Conservation (phyloP, 2,113 vertebrate genomes). For the Diglossa brunneiventris region DNA sequence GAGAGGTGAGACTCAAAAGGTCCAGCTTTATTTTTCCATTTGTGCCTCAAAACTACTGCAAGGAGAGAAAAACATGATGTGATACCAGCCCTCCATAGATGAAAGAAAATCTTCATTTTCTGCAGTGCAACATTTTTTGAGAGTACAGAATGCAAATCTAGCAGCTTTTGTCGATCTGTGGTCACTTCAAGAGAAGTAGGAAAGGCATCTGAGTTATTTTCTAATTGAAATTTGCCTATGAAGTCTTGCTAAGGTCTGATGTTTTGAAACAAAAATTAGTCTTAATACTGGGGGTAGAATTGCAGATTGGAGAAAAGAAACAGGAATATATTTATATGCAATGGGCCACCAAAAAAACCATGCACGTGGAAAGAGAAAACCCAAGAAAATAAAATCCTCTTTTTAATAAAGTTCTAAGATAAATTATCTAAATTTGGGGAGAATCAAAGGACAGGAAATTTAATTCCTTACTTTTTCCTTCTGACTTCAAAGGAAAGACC, state of each 20-base stretch:
- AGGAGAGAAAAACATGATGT: neutral
- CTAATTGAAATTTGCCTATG: neutral
- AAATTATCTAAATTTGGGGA: neutral
- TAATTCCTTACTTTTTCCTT: neutral
- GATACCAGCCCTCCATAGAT: neutral
- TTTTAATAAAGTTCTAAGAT: neutral
- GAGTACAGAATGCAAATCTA: neutral
- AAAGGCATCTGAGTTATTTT: neutral
- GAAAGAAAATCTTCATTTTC: neutral
- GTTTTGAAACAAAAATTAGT: neutral
- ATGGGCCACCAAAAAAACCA: neutral
- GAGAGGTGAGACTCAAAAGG: neutral
- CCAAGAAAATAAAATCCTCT: neutral
- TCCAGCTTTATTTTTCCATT: neutral
- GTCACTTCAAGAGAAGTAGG: neutral
- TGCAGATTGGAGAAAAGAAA: neutral
- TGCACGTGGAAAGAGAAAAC: neutral
- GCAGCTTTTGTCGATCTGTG: neutral
- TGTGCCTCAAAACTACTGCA: neutral
- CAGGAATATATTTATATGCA: neutral
- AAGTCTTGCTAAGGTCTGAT: neutral
- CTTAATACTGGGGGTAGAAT: neutral
- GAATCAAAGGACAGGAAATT: neutral
- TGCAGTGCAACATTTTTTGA: neutral
- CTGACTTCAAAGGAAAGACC: neutral